Evolutionary conservation across 1,140 invertebrate species (phyloP).

Genomic region (Drosophila quadrilineata): DNA sequence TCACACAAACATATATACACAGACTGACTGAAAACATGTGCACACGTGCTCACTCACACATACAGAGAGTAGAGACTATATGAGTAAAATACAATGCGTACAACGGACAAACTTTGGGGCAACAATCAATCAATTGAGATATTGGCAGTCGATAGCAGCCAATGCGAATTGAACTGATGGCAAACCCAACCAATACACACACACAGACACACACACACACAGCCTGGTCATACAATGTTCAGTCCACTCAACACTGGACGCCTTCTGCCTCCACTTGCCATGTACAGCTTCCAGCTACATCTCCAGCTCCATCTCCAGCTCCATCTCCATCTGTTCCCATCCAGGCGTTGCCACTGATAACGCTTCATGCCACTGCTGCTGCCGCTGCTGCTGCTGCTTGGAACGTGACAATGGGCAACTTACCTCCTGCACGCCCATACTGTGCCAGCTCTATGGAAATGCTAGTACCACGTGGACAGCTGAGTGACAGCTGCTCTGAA

Average conservation of each 20-base stretch:
- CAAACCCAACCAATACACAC: too few relatives aligned
- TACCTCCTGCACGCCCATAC: constrained; percentile 80
- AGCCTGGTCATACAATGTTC: constrained; percentile 33
- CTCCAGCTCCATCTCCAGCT: neutral
- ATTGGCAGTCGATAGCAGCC: constrained; percentile 37
- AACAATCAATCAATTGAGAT: constrained; percentile 62
- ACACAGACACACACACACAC: neutral
- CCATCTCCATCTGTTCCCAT: constrained; percentile 3
- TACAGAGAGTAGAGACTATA: too few relatives aligned
- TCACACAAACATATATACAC: constrained; percentile 8
- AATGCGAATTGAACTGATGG: too few relatives aligned
- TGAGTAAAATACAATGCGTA: constrained; percentile 56
- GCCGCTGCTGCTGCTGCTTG: too few relatives aligned
- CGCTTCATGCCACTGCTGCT: too few relatives aligned
- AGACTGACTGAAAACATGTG: constrained; percentile 29
- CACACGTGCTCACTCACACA: constrained; percentile 37
- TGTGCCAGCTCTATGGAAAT: constrained; percentile 87
- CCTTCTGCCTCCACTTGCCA: neutral
- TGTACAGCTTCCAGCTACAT: neutral
- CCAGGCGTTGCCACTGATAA: too few relatives aligned
- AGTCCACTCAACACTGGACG: constrained; percentile 13
- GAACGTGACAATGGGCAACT: constrained; percentile 46
- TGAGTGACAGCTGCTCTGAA: constrained; percentile 90
- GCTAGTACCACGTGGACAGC: constrained; percentile 92
- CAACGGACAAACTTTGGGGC: constrained; percentile 58